These are phyloP conservation scores for Actinostola sp. DNA, from an alignment of 92 coral and sea anemone species.

Conservation along the genomic window DNA sequence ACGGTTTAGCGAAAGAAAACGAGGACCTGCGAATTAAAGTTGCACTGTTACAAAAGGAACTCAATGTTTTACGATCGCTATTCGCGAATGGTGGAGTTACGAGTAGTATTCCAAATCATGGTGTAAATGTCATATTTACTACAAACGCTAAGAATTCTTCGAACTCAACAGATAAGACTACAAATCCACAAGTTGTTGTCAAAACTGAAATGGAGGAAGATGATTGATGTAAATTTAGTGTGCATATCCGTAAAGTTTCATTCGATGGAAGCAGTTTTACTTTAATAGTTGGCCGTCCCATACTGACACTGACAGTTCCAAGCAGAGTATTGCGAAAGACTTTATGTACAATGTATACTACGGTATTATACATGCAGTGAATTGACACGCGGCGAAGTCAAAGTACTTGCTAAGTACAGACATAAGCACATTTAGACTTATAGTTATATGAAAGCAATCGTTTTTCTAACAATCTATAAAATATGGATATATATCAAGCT, in stretches of 20 bases:
- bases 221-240: background rate
- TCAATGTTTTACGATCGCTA: slow-evolving; percentile 92
- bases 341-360: too few species aligned
- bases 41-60: slow-evolving; percentile 90
- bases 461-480: too few species aligned
- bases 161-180: slow-evolving; percentile 10
- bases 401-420: too few species aligned
- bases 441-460: too few species aligned
- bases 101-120: slow-evolving; percentile 45
- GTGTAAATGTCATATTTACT: slow-evolving; percentile 79
- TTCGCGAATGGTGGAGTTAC: slow-evolving; percentile 93
- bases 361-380: too few species aligned
- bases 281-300: too few species aligned
- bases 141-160: slow-evolving; percentile 12
- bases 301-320: too few species aligned
- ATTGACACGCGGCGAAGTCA: too few species aligned
- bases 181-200: slow-evolving; percentile 8
- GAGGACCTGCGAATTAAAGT: slow-evolving; percentile 90
- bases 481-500: too few species aligned
- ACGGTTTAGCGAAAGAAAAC: slow-evolving; percentile 81
- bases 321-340: too few species aligned
- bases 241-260: background rate
- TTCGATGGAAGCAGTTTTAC: background rate
- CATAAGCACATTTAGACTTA: too few species aligned
- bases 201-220: slow-evolving; percentile 27